Conservation (phyloP, 2,797 vertebrate genomes). For the Rhinella marina region DNA sequence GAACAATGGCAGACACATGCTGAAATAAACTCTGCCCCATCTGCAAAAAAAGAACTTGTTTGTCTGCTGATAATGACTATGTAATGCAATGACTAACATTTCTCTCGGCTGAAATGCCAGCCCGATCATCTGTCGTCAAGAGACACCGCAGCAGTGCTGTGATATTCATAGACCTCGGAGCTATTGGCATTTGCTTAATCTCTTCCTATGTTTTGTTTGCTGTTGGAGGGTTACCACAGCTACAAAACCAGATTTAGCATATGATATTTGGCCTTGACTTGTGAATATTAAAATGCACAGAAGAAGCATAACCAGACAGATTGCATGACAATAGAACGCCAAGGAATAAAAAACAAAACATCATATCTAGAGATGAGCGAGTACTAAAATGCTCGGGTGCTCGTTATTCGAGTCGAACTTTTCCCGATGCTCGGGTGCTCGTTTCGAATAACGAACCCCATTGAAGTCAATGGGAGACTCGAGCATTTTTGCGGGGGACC, state of each 20-base stretch:
- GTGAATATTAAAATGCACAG: not conserved
- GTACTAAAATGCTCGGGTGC: too few species aligned
- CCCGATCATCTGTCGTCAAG: not conserved
- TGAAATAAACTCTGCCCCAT: not conserved
- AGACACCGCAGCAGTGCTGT: not conserved
- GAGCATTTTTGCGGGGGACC: too few species aligned
- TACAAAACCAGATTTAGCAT: slow-evolving; percentile 38
- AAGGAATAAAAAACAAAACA: not conserved
- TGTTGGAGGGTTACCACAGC: slow-evolving; percentile 37
- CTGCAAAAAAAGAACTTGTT: not conserved
- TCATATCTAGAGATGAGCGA: too few species aligned
- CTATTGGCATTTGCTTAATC: slow-evolving; percentile 49
- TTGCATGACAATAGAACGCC: not conserved
- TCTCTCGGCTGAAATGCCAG: not conserved
- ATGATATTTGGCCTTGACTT: slow-evolving; percentile 29
- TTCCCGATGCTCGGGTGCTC: too few species aligned
- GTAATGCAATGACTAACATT: slow-evolving; percentile 5
- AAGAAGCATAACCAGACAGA: not conserved
- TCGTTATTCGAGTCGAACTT: too few species aligned
- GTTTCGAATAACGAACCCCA: too few species aligned
- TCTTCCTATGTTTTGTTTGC: slow-evolving; percentile 44
- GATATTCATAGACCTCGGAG: slow-evolving; percentile 10
- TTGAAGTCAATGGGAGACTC: too few species aligned
- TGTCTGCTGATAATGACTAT: not conserved
- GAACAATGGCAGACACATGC: not conserved